Percentiles rank a stretch among this genome's conserved stretches.
phyloP scores from a whole-genome alignment of 1,140 invertebrate genomes.

The Caenorhabditis remanei region DNA sequence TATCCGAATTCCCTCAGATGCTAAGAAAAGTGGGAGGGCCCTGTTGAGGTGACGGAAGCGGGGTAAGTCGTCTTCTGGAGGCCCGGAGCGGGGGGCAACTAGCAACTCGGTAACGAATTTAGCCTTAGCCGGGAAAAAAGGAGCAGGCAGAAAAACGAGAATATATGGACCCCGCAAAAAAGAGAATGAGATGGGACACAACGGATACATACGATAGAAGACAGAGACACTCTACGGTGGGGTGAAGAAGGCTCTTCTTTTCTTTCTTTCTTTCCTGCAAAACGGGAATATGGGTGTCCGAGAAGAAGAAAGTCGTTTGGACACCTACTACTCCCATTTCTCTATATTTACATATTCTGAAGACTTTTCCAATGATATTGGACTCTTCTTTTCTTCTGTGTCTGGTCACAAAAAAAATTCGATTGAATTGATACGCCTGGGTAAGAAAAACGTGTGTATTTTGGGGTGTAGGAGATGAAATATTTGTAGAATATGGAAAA shows the following conservation, averaged over 20 bases:
- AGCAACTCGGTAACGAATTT: slow-evolving; percentile 55
- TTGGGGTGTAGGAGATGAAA: no score
- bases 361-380: slow-evolving; percentile 7
- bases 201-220: slow-evolving; percentile 13
- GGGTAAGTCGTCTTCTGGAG: neutral
- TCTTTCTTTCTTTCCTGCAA: neutral
- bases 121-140: slow-evolving; percentile 31
- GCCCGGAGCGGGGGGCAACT: neutral
- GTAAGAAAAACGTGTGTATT: no score
- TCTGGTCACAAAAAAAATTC: neutral
- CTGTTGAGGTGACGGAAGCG: neutral
- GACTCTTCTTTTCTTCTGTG: neutral
- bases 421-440: neutral
- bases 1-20: neutral
- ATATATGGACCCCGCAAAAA: slow-evolving; percentile 39
- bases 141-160: slow-evolving; percentile 42
- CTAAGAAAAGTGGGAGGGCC: neutral
- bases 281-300: neutral
- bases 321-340: neutral
- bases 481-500: no score
- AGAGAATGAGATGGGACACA: slow-evolving; percentile 55
- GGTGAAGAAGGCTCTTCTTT: neutral
- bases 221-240: neutral
- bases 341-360: slow-evolving; percentile 5
- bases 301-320: slow-evolving; percentile 1